Evolutionary conservation across 1,140 invertebrate species (phyloP).

Genomic region (Lutraria rhynchaena): DNA sequence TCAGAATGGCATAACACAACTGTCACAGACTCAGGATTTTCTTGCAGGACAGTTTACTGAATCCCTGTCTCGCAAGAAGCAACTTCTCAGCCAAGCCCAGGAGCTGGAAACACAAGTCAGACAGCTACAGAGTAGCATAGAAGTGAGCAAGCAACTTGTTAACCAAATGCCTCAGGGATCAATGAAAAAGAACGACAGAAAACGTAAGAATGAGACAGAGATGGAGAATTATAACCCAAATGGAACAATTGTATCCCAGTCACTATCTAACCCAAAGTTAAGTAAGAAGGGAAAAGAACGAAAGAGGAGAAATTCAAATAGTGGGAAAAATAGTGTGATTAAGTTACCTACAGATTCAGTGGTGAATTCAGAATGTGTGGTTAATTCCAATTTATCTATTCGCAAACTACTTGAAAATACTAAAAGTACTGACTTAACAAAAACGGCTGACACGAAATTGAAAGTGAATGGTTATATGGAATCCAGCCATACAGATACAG

Average conservation of each 20-base stretch:
- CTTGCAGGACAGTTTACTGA: conserved; percentile 33
- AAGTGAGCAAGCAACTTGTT: conserved; percentile 4
- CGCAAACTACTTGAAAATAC: conserved; percentile 56
- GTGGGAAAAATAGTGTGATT: conserved; percentile 16
- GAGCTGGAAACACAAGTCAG: conserved; percentile 43
- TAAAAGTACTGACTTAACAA: conserved; percentile 8
- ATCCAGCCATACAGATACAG: background rate
- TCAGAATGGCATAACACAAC: conserved; percentile 39
- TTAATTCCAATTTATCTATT: conserved; percentile 55
- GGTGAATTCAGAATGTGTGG: conserved; percentile 1
- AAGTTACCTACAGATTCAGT: background rate
- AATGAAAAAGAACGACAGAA: conserved; percentile 1
- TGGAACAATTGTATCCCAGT: background rate
- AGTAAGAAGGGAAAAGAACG: background rate
- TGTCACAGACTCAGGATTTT: conserved; percentile 44
- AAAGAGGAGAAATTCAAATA: conserved; percentile 18
- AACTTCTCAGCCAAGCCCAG: conserved; percentile 43
- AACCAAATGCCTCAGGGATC: conserved; percentile 40
- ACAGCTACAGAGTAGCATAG: conserved; percentile 42
- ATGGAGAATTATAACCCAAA: conserved; percentile 47
- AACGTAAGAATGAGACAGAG: conserved; percentile 29
- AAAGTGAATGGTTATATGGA: conserved; percentile 48
- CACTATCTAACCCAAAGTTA: background rate
- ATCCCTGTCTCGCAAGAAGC: conserved; percentile 27
- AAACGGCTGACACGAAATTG: conserved; percentile 42